Base-by-base conservation (phyloP, 2,797 vertebrate genomes). In the Rhynchotus rufescens region DNA sequence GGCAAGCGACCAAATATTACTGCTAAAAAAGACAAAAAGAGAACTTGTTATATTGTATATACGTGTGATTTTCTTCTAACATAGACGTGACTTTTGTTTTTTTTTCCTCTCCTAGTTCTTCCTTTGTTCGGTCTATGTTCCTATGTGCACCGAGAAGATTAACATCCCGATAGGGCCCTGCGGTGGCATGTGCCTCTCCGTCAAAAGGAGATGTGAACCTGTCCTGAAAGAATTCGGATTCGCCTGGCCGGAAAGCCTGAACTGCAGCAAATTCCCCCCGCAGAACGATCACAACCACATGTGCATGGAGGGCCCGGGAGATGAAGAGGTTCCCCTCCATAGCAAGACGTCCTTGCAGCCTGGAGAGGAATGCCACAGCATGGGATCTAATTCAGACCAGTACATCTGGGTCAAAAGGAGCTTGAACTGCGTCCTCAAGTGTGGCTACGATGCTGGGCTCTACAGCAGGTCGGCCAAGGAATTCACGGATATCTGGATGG, bases 141-240 rank as follows among this genome's bases (percentile, higher is more conserved):
- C 99, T 1, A 99, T 99, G 99, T 99, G 99, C 98, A 99, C 99
- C 0, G 99, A 99, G 97, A 99, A 99, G 97, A 99, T 99, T 78
- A 98, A 99, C 90, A 99, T 99, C 97, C 99, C 99, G 30, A 99
- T 99, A 7, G 99, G 99, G 34, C 99, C 99, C 0, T 99, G 99
- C 2, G 98, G 99, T 5, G 99, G 99, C 97, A 99, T 99, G 99
- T 99, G 99, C 78, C 98, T 99, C 59, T 99, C 99, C 0, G 99
- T 99, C 92, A 99, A 99, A 96, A 98, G 98, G 84, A 98, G 99
- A 84, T 99, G 99, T 59, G 98, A 99, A 90, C 99, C 99, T 0
- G 99, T 99, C 78, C 97, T 99, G 40, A 98, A 98, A 30, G 99
- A 99, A 95, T 99, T 99, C 81, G 99, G 99, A 32, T 99, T 99